Conservation (phyloP, 2,113 vertebrate species). For the Heterotis niloticus region DNA sequence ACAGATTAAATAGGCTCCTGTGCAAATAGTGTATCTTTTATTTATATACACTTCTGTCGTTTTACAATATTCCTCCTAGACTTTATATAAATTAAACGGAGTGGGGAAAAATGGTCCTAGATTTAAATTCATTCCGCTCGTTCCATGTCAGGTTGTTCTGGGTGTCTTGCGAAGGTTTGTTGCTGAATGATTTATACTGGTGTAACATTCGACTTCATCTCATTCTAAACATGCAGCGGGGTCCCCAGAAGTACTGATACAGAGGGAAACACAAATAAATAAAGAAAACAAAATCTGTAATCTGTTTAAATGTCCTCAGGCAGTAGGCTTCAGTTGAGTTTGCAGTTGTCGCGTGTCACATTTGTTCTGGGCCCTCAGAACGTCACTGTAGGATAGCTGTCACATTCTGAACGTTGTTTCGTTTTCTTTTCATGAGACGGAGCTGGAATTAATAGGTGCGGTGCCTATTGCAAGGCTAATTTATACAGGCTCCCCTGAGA, state of each 20-base stretch:
- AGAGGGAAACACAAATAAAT: background rate
- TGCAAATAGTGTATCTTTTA: background rate
- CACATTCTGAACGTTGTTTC: background rate
- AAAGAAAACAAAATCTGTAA: background rate
- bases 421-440: background rate
- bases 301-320: slow-evolving; percentile 1
- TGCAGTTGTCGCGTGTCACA: background rate
- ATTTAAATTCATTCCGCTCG: background rate
- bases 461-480: background rate
- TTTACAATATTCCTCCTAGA: background rate
- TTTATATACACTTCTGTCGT: background rate
- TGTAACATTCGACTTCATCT: background rate
- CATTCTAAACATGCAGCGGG: background rate
- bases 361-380: background rate
- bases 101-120: background rate
- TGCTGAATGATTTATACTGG: slow-evolving; percentile 12
- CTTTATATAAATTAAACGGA: background rate
- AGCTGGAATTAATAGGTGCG: background rate
- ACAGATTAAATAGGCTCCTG: background rate
- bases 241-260: background rate
- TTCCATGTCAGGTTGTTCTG: background rate
- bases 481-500: background rate
- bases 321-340: slow-evolving; percentile 3
- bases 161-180: background rate
- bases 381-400: background rate